A percentile compares a stretch with the other conserved stretches of the same genome.
Conservation (phyloP, 2,888 invertebrate species). For the Aleiodes leptofemur region DNA sequence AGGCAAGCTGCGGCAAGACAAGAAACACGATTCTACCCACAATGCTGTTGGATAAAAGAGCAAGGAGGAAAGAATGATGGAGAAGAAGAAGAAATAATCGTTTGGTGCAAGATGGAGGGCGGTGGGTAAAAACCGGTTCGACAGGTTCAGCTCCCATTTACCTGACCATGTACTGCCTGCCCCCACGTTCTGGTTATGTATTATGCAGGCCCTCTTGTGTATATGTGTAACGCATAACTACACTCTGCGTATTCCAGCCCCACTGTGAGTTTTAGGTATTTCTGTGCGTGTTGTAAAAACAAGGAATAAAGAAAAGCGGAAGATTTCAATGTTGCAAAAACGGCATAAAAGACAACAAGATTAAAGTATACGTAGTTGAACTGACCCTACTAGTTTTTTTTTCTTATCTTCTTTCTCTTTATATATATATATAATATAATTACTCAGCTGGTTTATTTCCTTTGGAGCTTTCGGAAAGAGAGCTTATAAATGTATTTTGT, state of each 20-base stretch:
- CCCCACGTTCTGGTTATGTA: constrained; percentile 62
- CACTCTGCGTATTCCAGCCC: constrained; percentile 62
- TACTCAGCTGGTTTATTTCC: constrained; percentile 16
- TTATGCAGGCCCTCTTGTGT: constrained; percentile 57
- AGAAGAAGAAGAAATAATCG: constrained; percentile 42
- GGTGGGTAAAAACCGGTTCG: constrained; percentile 70
- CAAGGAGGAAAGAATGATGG: constrained; percentile 37
- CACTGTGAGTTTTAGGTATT: constrained; percentile 19
- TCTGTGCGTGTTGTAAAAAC: constrained; percentile 39
- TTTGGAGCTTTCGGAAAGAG: background rate
- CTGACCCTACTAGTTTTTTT: background rate
- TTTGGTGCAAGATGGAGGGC: constrained; percentile 40
- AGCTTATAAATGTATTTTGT: too few relatives aligned
- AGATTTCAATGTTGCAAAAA: constrained; percentile 27
- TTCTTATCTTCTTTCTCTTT: too few relatives aligned
- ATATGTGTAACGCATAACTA: constrained; percentile 70
- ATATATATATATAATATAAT: background rate
- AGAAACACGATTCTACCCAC: constrained; percentile 49
- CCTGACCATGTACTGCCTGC: constrained; percentile 68
- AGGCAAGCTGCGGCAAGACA: constrained; percentile 57
- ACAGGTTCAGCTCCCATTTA: constrained; percentile 73
- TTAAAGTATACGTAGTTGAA: background rate
- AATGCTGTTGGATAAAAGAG: constrained; percentile 38
- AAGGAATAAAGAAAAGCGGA: constrained; percentile 46
- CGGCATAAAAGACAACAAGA: constrained; percentile 23